A percentile compares a stretch with the other conserved stretches of the same genome.
These are phyloP conservation scores for Alcedo quadribrachys DNA, from an alignment of 2,797 vertebrate species.

Conservation along the genomic window DNA sequence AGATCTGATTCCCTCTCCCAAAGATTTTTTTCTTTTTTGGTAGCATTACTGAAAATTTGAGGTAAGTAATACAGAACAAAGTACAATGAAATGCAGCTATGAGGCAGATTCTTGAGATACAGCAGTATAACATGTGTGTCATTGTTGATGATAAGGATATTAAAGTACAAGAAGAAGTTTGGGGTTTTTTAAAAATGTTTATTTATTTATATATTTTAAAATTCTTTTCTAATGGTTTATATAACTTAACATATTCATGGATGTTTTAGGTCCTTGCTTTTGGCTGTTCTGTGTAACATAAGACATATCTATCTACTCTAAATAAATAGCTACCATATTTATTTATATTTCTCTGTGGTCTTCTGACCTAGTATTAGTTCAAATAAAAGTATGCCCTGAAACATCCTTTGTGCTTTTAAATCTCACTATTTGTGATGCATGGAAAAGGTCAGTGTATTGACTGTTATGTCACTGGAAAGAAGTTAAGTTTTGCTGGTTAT, in stretches of 20 bases:
- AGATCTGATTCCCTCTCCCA: background rate
- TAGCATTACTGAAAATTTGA: background rate
- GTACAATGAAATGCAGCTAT: background rate
- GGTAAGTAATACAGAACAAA: background rate
- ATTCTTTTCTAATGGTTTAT: background rate
- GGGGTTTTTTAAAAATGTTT: no score
- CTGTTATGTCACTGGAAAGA: background rate
- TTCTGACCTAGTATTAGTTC: slow-evolving; percentile 2
- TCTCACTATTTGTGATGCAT: slow-evolving; percentile 33
- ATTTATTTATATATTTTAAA: no score
- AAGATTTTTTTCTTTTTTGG: background rate
- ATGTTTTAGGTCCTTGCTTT: background rate
- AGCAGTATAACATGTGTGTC: background rate
- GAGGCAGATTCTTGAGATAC: background rate
- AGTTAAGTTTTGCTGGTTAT: slow-evolving; percentile 35
- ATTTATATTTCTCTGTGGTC: background rate
- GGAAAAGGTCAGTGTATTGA: slow-evolving; percentile 31
- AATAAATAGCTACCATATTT: background rate
- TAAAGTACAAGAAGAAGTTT: background rate
- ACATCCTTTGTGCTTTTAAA: background rate
- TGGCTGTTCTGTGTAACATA: background rate
- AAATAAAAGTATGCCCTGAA: slow-evolving; percentile 2
- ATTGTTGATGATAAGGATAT: background rate
- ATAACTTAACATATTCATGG: background rate
- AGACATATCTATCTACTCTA: background rate